Percentiles rank a stretch among this genome's conserved stretches.
Evolutionary conservation across 2,113 vertebrate genomes (phyloP).

Genomic region (Melanocharis versteri): DNA sequence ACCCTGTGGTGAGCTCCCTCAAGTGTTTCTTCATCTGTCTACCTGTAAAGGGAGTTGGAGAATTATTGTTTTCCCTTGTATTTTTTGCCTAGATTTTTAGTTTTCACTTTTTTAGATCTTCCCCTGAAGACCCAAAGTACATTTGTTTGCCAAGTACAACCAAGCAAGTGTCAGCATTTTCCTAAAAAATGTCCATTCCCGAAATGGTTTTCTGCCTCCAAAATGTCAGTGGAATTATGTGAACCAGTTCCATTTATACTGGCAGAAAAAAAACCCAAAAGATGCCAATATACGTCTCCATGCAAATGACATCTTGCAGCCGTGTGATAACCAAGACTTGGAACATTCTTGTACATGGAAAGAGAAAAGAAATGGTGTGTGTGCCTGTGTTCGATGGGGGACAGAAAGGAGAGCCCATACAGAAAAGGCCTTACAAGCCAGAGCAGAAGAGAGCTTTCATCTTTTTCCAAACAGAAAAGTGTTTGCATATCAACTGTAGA

Average conservation of each 20-base stretch:
- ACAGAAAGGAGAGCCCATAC: neutral
- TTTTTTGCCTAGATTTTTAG: neutral
- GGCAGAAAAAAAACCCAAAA: neutral
- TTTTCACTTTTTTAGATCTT: neutral
- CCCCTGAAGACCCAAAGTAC: neutral
- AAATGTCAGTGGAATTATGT: neutral
- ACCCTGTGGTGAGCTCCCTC: neutral
- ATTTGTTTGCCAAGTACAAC: neutral
- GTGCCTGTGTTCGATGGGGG: neutral
- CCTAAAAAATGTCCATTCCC: neutral
- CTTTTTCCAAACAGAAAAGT: conserved; percentile 33
- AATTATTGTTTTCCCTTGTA: neutral
- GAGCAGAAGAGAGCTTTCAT: conserved; percentile 43
- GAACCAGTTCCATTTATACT: neutral
- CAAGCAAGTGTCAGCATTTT: neutral
- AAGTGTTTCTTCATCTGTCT: neutral
- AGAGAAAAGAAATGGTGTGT: neutral
- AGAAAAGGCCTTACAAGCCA: conserved; percentile 3
- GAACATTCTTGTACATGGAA: conserved; percentile 8
- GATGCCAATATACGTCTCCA: neutral
- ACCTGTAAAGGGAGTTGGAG: neutral
- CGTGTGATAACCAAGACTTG: conserved; percentile 45
- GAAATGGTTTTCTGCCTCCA: neutral
- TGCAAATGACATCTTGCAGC: conserved; percentile 41
- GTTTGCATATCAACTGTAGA: conserved; percentile 51